These are phyloP conservation scores for Xiphydria camelus DNA, from an alignment of 2,888 invertebrate species.

Conservation along the genomic window DNA sequence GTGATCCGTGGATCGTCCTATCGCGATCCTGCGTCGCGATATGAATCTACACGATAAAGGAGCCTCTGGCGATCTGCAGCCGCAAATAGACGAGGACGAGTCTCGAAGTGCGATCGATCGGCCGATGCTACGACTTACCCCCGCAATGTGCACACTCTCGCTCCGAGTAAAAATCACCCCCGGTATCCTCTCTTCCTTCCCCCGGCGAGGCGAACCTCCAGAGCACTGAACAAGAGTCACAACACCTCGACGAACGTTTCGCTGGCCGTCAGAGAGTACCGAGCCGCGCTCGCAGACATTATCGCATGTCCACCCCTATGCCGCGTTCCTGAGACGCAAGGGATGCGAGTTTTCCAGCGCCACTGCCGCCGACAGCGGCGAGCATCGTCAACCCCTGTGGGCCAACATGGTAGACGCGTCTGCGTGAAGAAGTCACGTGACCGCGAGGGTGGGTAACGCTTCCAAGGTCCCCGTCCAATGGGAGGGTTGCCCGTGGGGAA, in stretches of 20 bases:
- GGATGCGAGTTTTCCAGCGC: conserved; percentile 14
- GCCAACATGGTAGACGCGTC: conserved; percentile 20
- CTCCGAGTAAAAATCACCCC: conserved; percentile 6
- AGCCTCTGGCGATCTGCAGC: no score
- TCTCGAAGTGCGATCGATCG: no score
- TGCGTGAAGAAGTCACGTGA: conserved; percentile 16
- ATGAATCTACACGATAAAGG: no score
- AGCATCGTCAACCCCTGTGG: not conserved
- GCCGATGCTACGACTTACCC: no score
- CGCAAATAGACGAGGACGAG: no score
- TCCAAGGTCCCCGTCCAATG: conserved; percentile 37
- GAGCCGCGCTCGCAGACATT: conserved; percentile 39
- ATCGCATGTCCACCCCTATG: conserved; percentile 36
- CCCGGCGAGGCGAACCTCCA: not conserved
- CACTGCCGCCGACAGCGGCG: conserved; percentile 7
- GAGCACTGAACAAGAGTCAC: conserved; percentile 9
- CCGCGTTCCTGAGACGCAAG: conserved; percentile 9
- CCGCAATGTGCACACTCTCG: not conserved
- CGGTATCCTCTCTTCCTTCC: no score
- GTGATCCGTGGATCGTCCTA: no score
- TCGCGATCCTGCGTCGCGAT: no score
- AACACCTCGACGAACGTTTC: conserved; percentile 9
- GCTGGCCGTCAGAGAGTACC: conserved; percentile 2
- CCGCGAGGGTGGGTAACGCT: conserved; percentile 22
- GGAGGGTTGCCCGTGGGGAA: conserved; percentile 34